Evolutionary conservation across 2,888 invertebrate genomes (phyloP).

Genomic region (Phengaris arion): DNA sequence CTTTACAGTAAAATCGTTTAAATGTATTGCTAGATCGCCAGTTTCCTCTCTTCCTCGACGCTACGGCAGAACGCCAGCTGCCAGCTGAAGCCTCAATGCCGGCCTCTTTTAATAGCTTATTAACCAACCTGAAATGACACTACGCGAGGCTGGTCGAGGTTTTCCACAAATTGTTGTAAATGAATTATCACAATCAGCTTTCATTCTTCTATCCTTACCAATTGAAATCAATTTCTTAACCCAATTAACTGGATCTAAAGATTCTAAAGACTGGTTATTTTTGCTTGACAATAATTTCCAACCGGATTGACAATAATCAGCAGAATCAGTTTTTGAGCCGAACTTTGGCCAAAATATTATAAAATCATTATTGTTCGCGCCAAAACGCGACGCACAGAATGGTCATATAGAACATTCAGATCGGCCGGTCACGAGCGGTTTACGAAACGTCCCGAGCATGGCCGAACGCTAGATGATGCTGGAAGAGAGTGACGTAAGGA

Average conservation of each 20-base stretch:
- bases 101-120: slow-evolving; percentile 27
- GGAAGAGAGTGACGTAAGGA: no score
- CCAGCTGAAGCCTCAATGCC: slow-evolving; percentile 35
- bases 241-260: slow-evolving; percentile 34
- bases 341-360: slow-evolving; percentile 30
- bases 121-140: no score
- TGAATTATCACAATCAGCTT: not conserved
- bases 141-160: no score
- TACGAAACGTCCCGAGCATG: no score
- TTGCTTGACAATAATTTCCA: slow-evolving; percentile 33
- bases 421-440: no score
- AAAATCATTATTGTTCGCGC: no score
- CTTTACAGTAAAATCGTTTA: no score
- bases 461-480: no score
- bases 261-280: slow-evolving; percentile 4
- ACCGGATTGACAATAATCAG: slow-evolving; percentile 16
- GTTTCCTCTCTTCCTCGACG: slow-evolving; percentile 36
- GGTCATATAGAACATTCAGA: no score
- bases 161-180: no score
- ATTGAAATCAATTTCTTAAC: slow-evolving; percentile 28
- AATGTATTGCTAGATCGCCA: no score
- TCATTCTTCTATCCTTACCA: slow-evolving; percentile 18
- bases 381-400: no score
- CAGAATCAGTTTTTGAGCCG: slow-evolving; percentile 38
- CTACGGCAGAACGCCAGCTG: slow-evolving; percentile 38